A percentile compares a stretch with the other conserved stretches of the same genome.
phyloP scores from a whole-genome alignment of 1,140 invertebrate genomes.

The Magallana angulata region DNA sequence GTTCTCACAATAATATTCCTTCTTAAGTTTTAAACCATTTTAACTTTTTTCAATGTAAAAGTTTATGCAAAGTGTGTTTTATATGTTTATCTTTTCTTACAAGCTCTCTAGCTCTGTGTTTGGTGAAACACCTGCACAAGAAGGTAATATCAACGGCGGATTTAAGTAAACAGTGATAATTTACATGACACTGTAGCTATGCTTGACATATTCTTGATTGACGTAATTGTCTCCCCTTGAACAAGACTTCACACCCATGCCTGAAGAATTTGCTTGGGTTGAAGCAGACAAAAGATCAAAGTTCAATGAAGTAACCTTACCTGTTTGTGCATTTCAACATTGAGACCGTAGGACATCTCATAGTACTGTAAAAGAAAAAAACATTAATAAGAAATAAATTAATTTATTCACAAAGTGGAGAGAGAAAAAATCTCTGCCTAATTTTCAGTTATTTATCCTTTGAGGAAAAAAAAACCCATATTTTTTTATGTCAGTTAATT shows the following conservation, averaged over 20 bases:
- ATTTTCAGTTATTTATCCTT: not conserved
- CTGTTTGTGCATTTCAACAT: conserved; percentile 99
- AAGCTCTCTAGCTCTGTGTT: not conserved
- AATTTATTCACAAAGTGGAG: not conserved
- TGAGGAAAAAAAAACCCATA: conserved; percentile 28
- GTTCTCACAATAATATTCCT: too few relatives aligned
- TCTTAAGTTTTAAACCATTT: not conserved
- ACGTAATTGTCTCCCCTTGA: conserved; percentile 22
- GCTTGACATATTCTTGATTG: conserved; percentile 7
- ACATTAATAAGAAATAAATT: not conserved
- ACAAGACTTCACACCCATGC: conserved; percentile 23
- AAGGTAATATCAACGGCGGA: not conserved
- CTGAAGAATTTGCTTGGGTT: not conserved
- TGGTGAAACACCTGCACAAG: conserved; percentile 12
- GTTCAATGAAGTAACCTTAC: conserved; percentile 82
- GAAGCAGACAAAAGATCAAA: not conserved
- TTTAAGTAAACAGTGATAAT: conserved; percentile 27
- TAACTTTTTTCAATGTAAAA: not conserved
- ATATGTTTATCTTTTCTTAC: conserved; percentile 19
- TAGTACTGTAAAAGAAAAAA: conserved; percentile 93
- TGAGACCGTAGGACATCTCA: conserved; percentile 99
- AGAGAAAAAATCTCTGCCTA: not conserved
- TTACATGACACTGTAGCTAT: conserved; percentile 19
- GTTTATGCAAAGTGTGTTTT: conserved; percentile 19
- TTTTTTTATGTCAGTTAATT: not conserved